Evolutionary conservation across 2,797 vertebrate genomes (phyloP), one percentile per base, ranked within the genome.

Genomic region (Lates japonicus): DNA sequence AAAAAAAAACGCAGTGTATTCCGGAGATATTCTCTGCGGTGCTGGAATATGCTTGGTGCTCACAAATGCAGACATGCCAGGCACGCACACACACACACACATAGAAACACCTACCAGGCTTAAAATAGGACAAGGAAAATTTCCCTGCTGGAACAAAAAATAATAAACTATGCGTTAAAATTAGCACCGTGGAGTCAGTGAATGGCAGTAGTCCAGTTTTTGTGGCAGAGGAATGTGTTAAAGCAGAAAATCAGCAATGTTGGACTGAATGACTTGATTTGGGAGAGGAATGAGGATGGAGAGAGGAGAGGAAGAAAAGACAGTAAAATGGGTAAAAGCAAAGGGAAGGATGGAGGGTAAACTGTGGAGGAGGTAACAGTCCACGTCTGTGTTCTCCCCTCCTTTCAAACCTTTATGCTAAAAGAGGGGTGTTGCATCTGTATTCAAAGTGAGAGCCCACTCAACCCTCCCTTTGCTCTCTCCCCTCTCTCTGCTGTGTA

Each of bases 1-100:
- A 74, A 75, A 63, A 81, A 84, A 86, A 74, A 82, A 76, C 16
- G 6, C 64, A 78, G 76, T 60, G 54, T 82, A 94, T 94, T 95
- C 94, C 83, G 89, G 92, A 94, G 93, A 95, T 93, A 94, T 92
- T 92, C 80, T 79, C 84, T 74, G 84, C 73, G 77, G 87, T 78
- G 74, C 79, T 79, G 74, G 84, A 91, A 88, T 77, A 76, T 77
- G 74, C 79, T 84, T 70, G 78, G 79, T 67, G 80, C 90, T 86
- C 84, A 76, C 81, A 88, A 88, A 91, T 59, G 82, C 90, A 90
- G 84, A 86, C 86, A 81, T 79, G 66, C 75, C 44, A 78, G 78
- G 55, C 62, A 78, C 68, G 74, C 81, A 64, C 52, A 80, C 10
- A 13, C 37, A 51, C 54, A 58, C 52, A 63, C 25, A 59, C 71